phyloP scores from a whole-genome alignment of 2,888 invertebrate species.

The Rhagonycha fulva region DNA sequence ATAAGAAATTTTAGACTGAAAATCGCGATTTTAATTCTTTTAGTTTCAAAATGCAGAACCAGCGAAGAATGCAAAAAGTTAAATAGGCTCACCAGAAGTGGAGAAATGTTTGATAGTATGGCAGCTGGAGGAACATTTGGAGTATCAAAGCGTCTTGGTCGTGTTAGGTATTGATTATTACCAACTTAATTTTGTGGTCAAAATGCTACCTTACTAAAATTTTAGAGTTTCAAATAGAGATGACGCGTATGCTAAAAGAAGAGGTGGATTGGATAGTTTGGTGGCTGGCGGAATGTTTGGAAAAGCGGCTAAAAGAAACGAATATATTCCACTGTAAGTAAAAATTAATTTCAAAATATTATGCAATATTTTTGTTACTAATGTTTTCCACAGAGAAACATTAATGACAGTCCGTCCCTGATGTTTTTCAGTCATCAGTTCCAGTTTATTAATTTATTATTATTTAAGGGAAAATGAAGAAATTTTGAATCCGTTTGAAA shows the following conservation, averaged over 20 bases:
- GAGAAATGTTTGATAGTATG: constrained; percentile 15
- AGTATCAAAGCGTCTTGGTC: constrained; percentile 15
- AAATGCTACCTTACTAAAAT: background rate
- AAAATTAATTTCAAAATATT: background rate
- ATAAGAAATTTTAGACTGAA: background rate
- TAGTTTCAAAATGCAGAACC: constrained; percentile 12
- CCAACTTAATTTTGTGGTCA: background rate
- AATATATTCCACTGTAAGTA: constrained; percentile 11
- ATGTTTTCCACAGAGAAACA: too few species aligned
- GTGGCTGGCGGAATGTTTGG: constrained; percentile 36
- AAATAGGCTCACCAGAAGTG: constrained; percentile 9
- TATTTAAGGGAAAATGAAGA: background rate
- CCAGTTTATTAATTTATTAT: background rate
- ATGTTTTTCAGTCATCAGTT: background rate
- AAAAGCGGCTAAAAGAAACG: constrained; percentile 27
- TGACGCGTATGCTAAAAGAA: constrained; percentile 22
- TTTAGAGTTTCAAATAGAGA: constrained; percentile 18
- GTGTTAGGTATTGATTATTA: constrained; percentile 1
- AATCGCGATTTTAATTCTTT: background rate
- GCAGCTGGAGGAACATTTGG: constrained; percentile 18
- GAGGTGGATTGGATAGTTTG: constrained; percentile 31
- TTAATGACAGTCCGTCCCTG: background rate
- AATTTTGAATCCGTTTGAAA: constrained; percentile 12
- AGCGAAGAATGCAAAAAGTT: constrained; percentile 13
- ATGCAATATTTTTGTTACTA: too few species aligned